A percentile compares a stretch with the other conserved stretches of the same genome.
phyloP scores from a whole-genome alignment of 2,888 invertebrate species.

The Tenodera sinensis region DNA sequence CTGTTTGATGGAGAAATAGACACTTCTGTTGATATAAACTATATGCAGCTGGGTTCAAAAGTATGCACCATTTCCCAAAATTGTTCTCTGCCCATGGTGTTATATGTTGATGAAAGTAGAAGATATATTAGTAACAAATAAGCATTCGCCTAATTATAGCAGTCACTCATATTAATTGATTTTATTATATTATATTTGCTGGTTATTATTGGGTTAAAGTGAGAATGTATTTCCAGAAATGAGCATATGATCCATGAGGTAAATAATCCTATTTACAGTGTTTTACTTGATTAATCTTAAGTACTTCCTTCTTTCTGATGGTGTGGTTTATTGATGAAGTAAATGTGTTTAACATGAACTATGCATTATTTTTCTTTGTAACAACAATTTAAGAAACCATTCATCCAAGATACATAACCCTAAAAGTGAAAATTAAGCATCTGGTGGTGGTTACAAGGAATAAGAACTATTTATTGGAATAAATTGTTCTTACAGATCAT shows the following conservation, averaged over 20 bases:
- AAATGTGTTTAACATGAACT: neutral
- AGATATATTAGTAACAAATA: too few species aligned
- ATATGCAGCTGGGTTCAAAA: too few species aligned
- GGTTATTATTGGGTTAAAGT: too few species aligned
- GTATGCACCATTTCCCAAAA: too few species aligned
- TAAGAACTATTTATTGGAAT: neutral
- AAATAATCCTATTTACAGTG: neutral
- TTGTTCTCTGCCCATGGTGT: too few species aligned
- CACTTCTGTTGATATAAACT: too few species aligned
- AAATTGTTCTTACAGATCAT: neutral
- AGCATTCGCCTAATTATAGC: too few species aligned
- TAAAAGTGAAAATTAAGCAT: neutral
- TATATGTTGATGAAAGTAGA: too few species aligned
- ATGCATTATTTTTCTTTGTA: neutral
- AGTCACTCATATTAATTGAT: too few species aligned
- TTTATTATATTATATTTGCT: too few species aligned
- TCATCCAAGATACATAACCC: neutral
- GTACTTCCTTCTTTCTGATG: neutral
- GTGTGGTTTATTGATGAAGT: neutral
- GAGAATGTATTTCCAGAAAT: too few species aligned
- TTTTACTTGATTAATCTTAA: neutral
- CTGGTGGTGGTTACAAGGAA: neutral
- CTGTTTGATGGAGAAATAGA: too few species aligned
- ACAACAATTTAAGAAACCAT: neutral
- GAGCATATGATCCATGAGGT: neutral